Evolutionary conservation across 2,888 invertebrate species (phyloP), one percentile per base, ranked within the genome.

Genomic region (Mystacides longicornis): DNA sequence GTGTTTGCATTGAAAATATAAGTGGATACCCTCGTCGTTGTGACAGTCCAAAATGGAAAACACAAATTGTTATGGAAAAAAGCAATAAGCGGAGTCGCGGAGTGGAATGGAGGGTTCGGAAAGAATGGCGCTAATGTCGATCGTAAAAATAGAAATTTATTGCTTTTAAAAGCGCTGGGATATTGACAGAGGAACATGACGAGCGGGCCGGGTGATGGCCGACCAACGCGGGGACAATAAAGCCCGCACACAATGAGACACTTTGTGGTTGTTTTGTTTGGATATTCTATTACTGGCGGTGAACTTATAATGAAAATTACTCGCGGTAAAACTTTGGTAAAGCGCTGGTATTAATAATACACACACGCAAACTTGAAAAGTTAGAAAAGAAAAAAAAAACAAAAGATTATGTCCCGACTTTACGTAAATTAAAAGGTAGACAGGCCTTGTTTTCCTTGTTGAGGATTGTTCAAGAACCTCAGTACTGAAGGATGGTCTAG

Each of bases 131-230:
- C 22, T 33, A 47, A 52, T 47, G 33, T 47, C n/a, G 47, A 33
- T 52, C 52, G 52, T 52, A 52, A 52, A 52, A 52, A 52, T 52
- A 31, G 46, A 27, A 47, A 52, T 52, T 52, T 52, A 52, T 52
- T 52, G 47, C 52, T 52, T 37, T 51, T 52, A 52, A 52, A 52
- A 52, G 52, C 52, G 52, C 22, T 47, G 47, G 46, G 16, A 46
- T 47, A 47, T 47, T 52, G 52, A 52, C 52, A 52, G 46, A 47
- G n/a, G n/a, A 52, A 52, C 42, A 52, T 47, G 47, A 52, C 47
- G 37, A 47, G 47, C 46, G 52, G 46, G 47, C 47, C 52, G 23
- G 47, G 52, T 52, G 47, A 52, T 52, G 47, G 45, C 31, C 31
- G 52, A 52, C 52, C 11, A 11, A 37, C 3, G 37, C 16, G 14